Evolutionary conservation across 2,888 invertebrate genomes (phyloP), one percentile per base, ranked within the genome.

Genomic region (Andrena praecox): DNA sequence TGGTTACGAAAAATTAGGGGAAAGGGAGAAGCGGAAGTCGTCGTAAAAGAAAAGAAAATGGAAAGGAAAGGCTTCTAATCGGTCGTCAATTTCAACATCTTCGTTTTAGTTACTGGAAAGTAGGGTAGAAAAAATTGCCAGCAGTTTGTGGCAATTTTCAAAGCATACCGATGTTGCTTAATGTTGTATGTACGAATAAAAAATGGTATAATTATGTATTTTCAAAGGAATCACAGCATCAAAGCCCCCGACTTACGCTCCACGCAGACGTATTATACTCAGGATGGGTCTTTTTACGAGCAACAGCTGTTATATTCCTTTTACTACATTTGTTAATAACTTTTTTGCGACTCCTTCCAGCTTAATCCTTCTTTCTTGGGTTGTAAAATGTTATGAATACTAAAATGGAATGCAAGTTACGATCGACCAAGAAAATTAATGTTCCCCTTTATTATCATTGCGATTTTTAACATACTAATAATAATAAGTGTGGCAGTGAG

Each of bases 271-370:
- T 48, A 73, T 79, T 74, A 71, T 78, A 42, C 64, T 8, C 8
- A 48, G 16, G n/a, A 33, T 24, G 20, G 66, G 8, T 20, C 42
- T 27, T 66, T 84, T 84, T 79, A 79, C 66, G 76, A 73, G 42
- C 35, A 20, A 24, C 42, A 33, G 10, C 3, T 29, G 56, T 48
- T 35, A 52, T 78, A 63, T 20, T 33, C 12, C 20, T 75, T 84
- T 84, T 75, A 78, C 59, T 72, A 27, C 66, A n/a, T 72, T 71
- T 75, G 78, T 75, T 82, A 78, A 84, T 84, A 78, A 82, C 78
- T 64, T 82, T 77, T 77, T 82, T 75, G 70, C 60, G 54, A 74
- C 66, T 73, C 31, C 42, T 33, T 70, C 48, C 59, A 66, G 20
- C 66, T 59, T 54, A 66, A 66, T 67, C 33, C 60, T 60, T n/a